Conservation (phyloP, 2,888 invertebrate genomes). For the Tridacna gigas region DNA sequence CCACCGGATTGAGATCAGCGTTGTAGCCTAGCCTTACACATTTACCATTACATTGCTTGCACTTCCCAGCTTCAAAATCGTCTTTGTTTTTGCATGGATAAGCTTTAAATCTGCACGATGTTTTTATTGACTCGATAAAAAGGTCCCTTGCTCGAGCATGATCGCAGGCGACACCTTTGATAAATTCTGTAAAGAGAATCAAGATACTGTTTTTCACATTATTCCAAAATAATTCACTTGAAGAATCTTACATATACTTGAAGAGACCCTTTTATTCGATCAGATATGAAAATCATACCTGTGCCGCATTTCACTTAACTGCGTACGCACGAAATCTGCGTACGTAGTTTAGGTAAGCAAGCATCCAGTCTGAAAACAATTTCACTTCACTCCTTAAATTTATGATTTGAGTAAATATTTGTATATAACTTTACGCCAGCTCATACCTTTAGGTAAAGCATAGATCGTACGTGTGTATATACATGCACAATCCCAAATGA, state of each 20-base stretch:
- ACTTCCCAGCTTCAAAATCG: slow-evolving; percentile 54
- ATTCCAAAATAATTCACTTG: background rate
- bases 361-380: too few species aligned
- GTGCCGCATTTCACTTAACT: too few species aligned
- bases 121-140: slow-evolving; percentile 71
- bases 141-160: slow-evolving; percentile 67
- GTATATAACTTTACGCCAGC: too few species aligned
- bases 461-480: too few species aligned
- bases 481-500: too few species aligned
- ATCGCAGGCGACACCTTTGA: slow-evolving; percentile 64
- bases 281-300: background rate
- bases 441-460: too few species aligned
- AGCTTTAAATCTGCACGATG: slow-evolving; percentile 62
- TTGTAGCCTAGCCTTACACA: slow-evolving; percentile 68
- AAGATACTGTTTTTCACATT: background rate
- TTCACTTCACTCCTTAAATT: too few species aligned
- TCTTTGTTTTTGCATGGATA: slow-evolving; percentile 60
- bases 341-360: too few species aligned
- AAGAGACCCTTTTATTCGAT: background rate
- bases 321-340: too few species aligned
- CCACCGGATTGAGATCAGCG: slow-evolving; percentile 52
- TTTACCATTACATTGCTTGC: slow-evolving; percentile 54
- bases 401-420: too few species aligned
- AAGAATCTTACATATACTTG: background rate
- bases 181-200: slow-evolving; percentile 8